Conservation (phyloP, 2,797 vertebrate species). For the Chaenodraco wilsoni region DNA sequence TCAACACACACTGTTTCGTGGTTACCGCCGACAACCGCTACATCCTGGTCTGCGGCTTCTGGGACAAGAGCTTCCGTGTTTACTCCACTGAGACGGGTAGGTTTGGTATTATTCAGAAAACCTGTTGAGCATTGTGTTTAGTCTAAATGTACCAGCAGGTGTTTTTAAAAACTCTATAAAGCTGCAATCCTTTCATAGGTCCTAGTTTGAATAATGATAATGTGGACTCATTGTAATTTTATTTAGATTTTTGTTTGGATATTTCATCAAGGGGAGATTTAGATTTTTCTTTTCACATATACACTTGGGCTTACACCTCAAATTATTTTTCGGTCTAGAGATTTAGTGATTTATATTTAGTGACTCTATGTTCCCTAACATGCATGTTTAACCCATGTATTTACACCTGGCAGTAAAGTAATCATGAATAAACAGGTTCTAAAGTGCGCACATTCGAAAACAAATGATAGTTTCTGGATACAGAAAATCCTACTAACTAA, state of each 20-base stretch:
- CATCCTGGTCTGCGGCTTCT: slow-evolving; percentile 98
- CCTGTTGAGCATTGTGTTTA: not conserved
- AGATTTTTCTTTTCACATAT: not conserved
- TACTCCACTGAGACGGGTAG: slow-evolving; percentile 99
- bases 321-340: not conserved
- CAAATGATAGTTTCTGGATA: too few species aligned
- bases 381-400: not conserved
- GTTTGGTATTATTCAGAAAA: slow-evolving; percentile 12
- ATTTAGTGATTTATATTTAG: not conserved
- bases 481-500: too few species aligned
- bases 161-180: not conserved
- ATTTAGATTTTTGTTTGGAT: not conserved
- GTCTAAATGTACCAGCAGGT: not conserved
- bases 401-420: not conserved
- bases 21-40: slow-evolving; percentile 99
- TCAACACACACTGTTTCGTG: slow-evolving; percentile 99
- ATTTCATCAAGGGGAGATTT: not conserved
- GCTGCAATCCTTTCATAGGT: slow-evolving; percentile 12
- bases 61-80: slow-evolving; percentile 99
- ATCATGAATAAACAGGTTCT: too few species aligned
- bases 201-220: slow-evolving; percentile 2
- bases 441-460: too few species aligned
- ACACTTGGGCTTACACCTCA: not conserved
- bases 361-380: not conserved
- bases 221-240: not conserved